Percentiles rank a stretch among this genome's conserved stretches.
Conservation (phyloP, 2,888 invertebrate genomes). For the Stenichneumon culpator region DNA sequence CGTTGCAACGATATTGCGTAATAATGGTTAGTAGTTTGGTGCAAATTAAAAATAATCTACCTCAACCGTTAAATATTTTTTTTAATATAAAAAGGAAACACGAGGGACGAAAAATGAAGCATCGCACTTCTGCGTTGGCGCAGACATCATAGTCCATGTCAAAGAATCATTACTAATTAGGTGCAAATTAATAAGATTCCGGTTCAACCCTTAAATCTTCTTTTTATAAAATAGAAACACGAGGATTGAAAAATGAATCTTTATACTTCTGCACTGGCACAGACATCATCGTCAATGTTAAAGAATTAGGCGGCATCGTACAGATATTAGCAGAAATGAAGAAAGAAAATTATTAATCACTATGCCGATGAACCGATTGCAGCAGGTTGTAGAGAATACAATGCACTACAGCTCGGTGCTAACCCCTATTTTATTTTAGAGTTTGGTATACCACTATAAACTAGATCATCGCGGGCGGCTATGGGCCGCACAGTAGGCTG, state of each 20-base stretch:
- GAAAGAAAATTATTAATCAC: background rate
- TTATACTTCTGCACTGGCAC: background rate
- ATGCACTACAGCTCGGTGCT: conserved; percentile 24
- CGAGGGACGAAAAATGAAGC: too few species aligned
- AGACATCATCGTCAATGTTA: too few species aligned
- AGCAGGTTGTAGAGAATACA: conserved; percentile 46
- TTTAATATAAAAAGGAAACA: too few species aligned
- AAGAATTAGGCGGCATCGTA: too few species aligned
- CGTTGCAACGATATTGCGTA: background rate
- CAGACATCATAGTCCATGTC: too few species aligned
- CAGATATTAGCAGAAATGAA: background rate
- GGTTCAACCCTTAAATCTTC: background rate
- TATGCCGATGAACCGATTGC: conserved; percentile 4
- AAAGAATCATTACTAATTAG: too few species aligned
- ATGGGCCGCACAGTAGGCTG: conserved; percentile 54
- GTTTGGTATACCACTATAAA: conserved; percentile 66
- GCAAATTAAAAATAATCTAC: too few species aligned
- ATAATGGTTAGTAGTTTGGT: background rate
- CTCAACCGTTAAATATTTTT: too few species aligned
- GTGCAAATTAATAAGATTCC: too few species aligned
- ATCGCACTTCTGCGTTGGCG: too few species aligned
- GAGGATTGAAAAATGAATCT: background rate
- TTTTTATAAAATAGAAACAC: background rate
- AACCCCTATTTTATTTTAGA: conserved; percentile 71
- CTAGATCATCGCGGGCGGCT: conserved; percentile 70